Percentiles rank a stretch among this genome's conserved stretches.
phyloP scores from a whole-genome alignment of 1,140 invertebrate genomes.

The Drosophila auraria region DNA sequence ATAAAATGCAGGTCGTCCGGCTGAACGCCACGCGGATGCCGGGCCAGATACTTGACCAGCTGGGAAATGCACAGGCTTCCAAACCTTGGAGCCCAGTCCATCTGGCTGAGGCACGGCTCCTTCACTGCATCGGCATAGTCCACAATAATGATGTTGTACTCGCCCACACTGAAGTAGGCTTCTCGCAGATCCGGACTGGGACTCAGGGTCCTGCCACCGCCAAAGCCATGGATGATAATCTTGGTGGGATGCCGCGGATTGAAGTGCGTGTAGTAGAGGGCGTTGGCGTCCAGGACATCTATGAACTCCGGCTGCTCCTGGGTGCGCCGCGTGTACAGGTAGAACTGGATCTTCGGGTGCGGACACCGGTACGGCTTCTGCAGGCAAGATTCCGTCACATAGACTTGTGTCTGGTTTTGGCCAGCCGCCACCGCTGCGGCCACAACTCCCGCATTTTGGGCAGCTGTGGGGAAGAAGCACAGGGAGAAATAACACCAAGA shows the following conservation, averaged over 20 bases:
- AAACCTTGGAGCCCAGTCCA: constrained; percentile 94
- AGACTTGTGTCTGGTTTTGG: constrained; percentile 86
- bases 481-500: not conserved
- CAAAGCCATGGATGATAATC: constrained; percentile 93
- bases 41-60: constrained; percentile 90
- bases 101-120: constrained; percentile 92
- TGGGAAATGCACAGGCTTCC: constrained; percentile 92
- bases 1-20: constrained; percentile 92
- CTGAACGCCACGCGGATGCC: constrained; percentile 90
- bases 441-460: constrained; percentile 67
- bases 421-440: constrained; percentile 69
- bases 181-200: constrained; percentile 92
- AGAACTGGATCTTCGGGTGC: constrained; percentile 93
- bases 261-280: constrained; percentile 90
- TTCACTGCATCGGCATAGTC: constrained; percentile 92
- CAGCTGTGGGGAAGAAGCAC: constrained; percentile 48
- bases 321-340: constrained; percentile 92
- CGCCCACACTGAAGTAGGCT: constrained; percentile 91
- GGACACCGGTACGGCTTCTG: constrained; percentile 92
- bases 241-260: constrained; percentile 91
- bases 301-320: constrained; percentile 90
- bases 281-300: constrained; percentile 89
- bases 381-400: constrained; percentile 93
- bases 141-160: constrained; percentile 95
- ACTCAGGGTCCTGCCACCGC: constrained; percentile 91